These are phyloP conservation scores for Lutraria lutraria DNA, from an alignment of 2,888 invertebrate genomes.

Conservation along the genomic window DNA sequence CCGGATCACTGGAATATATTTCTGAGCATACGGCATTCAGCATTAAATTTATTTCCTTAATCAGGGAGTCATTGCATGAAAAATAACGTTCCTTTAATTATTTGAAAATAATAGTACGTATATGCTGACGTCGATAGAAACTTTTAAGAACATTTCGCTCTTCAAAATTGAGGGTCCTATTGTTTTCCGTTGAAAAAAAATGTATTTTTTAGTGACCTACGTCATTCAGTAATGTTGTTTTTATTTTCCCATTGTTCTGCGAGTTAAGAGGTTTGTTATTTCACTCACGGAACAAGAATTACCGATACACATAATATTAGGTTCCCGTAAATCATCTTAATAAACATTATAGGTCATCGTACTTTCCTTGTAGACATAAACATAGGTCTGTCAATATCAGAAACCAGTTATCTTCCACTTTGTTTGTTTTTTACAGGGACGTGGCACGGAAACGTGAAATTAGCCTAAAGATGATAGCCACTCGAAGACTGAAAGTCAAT, in stretches of 20 bases:
- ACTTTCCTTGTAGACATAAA: slow-evolving; percentile 1
- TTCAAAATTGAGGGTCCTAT: too few relatives aligned
- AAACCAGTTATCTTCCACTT: neutral
- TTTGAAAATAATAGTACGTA: too few relatives aligned
- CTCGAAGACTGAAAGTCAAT: slow-evolving; percentile 9
- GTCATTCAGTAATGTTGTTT: neutral
- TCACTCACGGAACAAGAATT: neutral
- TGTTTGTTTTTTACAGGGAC: neutral
- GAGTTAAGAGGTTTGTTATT: neutral
- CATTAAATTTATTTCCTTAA: too few relatives aligned
- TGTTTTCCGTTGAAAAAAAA: too few relatives aligned
- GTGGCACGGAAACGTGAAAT: neutral
- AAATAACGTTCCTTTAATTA: too few relatives aligned
- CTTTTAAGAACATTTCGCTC: too few relatives aligned
- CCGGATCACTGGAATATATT: neutral
- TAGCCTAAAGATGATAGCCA: neutral
- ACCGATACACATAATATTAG: neutral
- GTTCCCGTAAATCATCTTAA: neutral
- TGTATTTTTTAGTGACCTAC: too few relatives aligned
- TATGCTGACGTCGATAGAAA: too few relatives aligned
- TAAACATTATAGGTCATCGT: neutral
- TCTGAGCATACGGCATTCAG: too few relatives aligned
- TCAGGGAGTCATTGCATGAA: too few relatives aligned
- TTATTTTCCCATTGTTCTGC: neutral
- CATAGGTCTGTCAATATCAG: neutral